A percentile compares a stretch with the other conserved stretches of the same genome.
Conservation (phyloP, 2,797 vertebrate species). For the Sparus aurata region DNA sequence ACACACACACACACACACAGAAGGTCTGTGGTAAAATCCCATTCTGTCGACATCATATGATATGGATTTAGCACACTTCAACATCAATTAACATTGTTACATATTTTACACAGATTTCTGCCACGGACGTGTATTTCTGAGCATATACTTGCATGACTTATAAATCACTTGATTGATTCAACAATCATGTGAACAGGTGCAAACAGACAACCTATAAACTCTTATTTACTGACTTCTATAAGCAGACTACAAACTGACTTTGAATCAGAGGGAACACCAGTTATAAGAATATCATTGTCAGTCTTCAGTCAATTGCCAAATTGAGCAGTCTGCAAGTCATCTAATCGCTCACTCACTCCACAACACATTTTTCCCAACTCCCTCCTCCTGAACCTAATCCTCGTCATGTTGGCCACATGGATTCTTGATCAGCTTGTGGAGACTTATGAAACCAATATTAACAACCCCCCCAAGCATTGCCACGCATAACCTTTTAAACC, state of each 20-base stretch:
- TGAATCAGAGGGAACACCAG: too few species aligned
- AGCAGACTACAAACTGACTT: neutral
- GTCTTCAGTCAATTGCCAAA: neutral
- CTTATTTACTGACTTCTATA: neutral
- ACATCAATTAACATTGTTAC: slow-evolving; percentile 2
- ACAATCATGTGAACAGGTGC: neutral
- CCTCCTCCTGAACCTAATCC: slow-evolving; percentile 54
- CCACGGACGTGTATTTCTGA: neutral
- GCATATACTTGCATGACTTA: neutral
- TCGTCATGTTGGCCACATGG: slow-evolving; percentile 57
- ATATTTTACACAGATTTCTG: neutral
- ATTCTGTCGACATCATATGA: slow-evolving; percentile 35
- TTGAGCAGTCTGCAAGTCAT: neutral
- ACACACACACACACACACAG: neutral
- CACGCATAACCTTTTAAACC: slow-evolving; percentile 62
- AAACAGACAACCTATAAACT: neutral
- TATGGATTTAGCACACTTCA: slow-evolving; percentile 2
- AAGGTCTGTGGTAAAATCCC: slow-evolving; percentile 15
- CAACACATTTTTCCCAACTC: slow-evolving; percentile 23
- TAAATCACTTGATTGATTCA: neutral
- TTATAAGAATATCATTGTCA: too few species aligned
- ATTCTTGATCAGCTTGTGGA: slow-evolving; percentile 63
- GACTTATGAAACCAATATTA: slow-evolving; percentile 56
- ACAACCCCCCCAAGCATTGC: slow-evolving; percentile 21
- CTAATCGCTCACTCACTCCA: slow-evolving; percentile 22